Conservation (phyloP, 2,797 vertebrate species). For the Eptatretus atami region DNA sequence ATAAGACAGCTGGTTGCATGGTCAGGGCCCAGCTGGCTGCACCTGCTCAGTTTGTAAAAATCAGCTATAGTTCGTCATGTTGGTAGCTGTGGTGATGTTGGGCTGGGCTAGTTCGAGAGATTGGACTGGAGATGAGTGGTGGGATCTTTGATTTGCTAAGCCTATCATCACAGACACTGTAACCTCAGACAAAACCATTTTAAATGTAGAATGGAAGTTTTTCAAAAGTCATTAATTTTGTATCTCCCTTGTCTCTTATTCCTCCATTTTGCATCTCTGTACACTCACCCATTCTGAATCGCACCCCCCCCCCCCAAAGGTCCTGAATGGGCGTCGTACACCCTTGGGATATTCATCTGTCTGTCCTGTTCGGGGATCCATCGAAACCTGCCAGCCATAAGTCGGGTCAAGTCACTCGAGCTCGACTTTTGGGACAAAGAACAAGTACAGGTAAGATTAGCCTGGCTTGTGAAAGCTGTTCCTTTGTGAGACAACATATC, state of each 20-base stretch:
- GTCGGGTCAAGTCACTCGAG: slow-evolving; percentile 44
- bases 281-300: neutral
- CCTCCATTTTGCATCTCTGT: neutral
- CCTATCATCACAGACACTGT: neutral
- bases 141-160: neutral
- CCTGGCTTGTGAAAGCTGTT: neutral
- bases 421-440: slow-evolving; percentile 62
- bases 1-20: no score
- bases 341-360: slow-evolving; percentile 55
- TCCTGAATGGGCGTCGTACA: slow-evolving; percentile 57
- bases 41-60: no score
- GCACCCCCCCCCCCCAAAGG: slow-evolving; percentile 17
- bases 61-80: no score
- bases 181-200: no score
- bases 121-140: no score
- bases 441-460: slow-evolving; percentile 29
- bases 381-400: slow-evolving; percentile 32
- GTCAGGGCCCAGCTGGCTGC: no score
- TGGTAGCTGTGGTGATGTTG: no score
- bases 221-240: no score
- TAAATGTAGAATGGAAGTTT: no score
- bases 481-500: no score
- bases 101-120: no score
- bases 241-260: no score
- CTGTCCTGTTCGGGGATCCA: slow-evolving; percentile 55